phyloP scores from a whole-genome alignment of 2,113 vertebrate genomes.

The Cottus gobio region DNA sequence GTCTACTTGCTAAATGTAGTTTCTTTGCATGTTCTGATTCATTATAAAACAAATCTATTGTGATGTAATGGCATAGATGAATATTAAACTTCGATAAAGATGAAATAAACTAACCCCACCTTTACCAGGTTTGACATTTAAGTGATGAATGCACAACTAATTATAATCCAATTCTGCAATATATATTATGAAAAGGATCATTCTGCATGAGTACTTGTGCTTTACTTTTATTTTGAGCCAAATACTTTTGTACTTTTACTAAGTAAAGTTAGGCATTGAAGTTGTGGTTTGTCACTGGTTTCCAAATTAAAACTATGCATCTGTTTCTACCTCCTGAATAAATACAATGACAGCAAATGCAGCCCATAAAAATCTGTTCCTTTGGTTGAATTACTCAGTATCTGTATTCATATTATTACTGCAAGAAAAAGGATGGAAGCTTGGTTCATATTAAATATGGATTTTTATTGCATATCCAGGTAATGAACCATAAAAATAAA shows the following conservation, averaged over 20 bases:
- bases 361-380: background rate
- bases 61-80: background rate
- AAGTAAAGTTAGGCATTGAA: background rate
- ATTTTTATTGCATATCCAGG: slow-evolving; percentile 14
- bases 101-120: background rate
- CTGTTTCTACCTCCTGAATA: background rate
- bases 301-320: too few species aligned
- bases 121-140: background rate
- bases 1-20: background rate
- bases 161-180: background rate
- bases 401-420: background rate
- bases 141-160: background rate
- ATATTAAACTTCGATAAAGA: background rate
- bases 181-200: background rate
- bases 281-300: background rate
- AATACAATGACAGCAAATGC: background rate
- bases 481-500: slow-evolving; percentile 4
- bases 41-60: background rate
- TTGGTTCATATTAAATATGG: background rate
- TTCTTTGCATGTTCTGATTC: background rate
- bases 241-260: background rate
- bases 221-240: background rate
- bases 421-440: background rate
- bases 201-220: background rate
- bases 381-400: background rate